These are phyloP conservation scores for Stegophylla sp. DNA, from an alignment of 2,888 invertebrate genomes.

Conservation along the genomic window DNA sequence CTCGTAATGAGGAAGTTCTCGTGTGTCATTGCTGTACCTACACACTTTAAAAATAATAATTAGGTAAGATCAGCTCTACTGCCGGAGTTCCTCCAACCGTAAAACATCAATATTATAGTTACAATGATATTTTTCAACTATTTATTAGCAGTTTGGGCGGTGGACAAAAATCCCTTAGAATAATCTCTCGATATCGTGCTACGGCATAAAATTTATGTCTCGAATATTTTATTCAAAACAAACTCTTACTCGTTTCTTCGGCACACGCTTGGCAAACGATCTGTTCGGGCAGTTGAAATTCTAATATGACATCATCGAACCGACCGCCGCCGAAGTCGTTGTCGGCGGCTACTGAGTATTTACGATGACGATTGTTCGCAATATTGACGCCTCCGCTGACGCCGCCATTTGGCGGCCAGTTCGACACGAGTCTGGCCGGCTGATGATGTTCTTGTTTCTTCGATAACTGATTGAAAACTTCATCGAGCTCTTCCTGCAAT, in stretches of 20 bases:
- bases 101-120: too few relatives aligned
- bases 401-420: conserved; percentile 63
- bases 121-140: too few relatives aligned
- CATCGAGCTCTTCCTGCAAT: conserved; percentile 64
- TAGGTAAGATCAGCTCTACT: too few relatives aligned
- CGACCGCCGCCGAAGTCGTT: background rate
- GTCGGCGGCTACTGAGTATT: conserved; percentile 4
- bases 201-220: too few relatives aligned
- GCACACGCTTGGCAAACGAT: conserved; percentile 34
- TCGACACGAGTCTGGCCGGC: conserved; percentile 60
- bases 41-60: too few relatives aligned
- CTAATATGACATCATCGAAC: conserved; percentile 44
- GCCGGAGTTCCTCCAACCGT: too few relatives aligned
- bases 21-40: too few relatives aligned
- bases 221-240: background rate
- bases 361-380: conserved; percentile 63
- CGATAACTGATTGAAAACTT: conserved; percentile 64
- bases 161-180: too few relatives aligned
- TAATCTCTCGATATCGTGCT: too few relatives aligned
- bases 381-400: too few relatives aligned
- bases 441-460: conserved; percentile 41
- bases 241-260: conserved; percentile 21
- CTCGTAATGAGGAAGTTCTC: too few relatives aligned
- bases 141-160: too few relatives aligned
- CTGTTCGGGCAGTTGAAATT: conserved; percentile 32